Conservation (phyloP, 2,113 vertebrate species). For the Saccopteryx bilineata region DNA sequence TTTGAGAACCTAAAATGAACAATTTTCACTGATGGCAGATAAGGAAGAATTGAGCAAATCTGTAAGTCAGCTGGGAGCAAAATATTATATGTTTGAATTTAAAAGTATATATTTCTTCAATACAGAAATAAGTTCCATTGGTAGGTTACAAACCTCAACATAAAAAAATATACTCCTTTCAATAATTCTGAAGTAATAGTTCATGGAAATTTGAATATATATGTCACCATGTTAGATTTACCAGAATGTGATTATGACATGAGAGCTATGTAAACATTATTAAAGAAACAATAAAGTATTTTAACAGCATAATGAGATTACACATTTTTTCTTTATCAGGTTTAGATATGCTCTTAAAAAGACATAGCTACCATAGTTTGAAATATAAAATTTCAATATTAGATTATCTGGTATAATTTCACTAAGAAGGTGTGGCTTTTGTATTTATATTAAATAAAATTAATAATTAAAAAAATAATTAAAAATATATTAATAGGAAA, state of each 20-base stretch:
- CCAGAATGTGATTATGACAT: slow-evolving; percentile 21
- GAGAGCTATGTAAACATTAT: slow-evolving; percentile 5
- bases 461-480: neutral
- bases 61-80: neutral
- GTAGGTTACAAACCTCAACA: neutral
- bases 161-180: neutral
- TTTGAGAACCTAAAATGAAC: neutral
- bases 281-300: slow-evolving; percentile 10
- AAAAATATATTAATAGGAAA: slow-evolving; percentile 24
- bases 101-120: neutral
- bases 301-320: neutral
- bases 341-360: neutral
- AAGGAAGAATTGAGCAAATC: slow-evolving; percentile 19
- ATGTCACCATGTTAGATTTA: slow-evolving; percentile 16
- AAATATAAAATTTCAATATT: neutral
- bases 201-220: neutral
- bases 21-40: neutral
- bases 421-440: neutral
- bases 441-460: slow-evolving; percentile 53
- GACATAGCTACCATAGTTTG: neutral
- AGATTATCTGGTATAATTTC: neutral
- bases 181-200: neutral
- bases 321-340: neutral
- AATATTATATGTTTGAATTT: neutral
- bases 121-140: neutral